Percentiles rank a stretch among this genome's conserved stretches.
Evolutionary conservation across 2,888 invertebrate species (phyloP).

Genomic region (Aleiodes testaceus): DNA sequence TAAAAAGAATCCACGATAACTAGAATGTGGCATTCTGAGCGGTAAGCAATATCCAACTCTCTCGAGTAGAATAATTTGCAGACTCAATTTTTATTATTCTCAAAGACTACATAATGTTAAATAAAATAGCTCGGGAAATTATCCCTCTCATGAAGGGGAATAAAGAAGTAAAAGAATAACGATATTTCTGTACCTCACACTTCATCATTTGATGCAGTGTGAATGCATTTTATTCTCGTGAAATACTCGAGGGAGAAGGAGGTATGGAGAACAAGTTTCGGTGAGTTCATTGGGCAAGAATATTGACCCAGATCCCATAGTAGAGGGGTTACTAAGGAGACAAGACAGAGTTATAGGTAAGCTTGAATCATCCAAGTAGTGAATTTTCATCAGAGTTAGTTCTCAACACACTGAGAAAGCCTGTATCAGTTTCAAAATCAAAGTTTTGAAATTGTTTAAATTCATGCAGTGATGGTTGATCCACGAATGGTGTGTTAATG

Average conservation of each 20-base stretch:
- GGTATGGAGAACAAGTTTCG: neutral
- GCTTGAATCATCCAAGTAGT: slow-evolving; percentile 3
- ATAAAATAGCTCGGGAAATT: slow-evolving; percentile 6
- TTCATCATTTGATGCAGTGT: neutral
- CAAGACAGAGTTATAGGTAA: slow-evolving; percentile 5
- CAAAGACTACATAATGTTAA: neutral
- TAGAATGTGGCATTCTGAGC: neutral
- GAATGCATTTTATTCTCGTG: neutral
- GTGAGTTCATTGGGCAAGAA: slow-evolving; percentile 15
- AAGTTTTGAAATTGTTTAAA: too few relatives aligned
- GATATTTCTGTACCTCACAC: neutral
- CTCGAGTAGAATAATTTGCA: too few relatives aligned
- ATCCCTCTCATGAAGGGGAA: neutral
- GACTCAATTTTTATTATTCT: neutral
- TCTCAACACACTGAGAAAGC: too few relatives aligned
- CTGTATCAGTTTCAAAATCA: too few relatives aligned
- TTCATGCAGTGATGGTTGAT: too few relatives aligned
- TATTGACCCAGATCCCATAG: slow-evolving; percentile 24
- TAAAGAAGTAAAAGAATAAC: neutral
- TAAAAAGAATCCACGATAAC: slow-evolving; percentile 10
- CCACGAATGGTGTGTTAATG: neutral
- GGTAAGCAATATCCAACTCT: too few relatives aligned
- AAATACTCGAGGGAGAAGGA: neutral
- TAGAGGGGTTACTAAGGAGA: slow-evolving; percentile 16
- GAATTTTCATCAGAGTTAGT: too few relatives aligned